Base-by-base conservation (phyloP, 2,113 vertebrate genomes). In the Lipophrys pholis region DNA sequence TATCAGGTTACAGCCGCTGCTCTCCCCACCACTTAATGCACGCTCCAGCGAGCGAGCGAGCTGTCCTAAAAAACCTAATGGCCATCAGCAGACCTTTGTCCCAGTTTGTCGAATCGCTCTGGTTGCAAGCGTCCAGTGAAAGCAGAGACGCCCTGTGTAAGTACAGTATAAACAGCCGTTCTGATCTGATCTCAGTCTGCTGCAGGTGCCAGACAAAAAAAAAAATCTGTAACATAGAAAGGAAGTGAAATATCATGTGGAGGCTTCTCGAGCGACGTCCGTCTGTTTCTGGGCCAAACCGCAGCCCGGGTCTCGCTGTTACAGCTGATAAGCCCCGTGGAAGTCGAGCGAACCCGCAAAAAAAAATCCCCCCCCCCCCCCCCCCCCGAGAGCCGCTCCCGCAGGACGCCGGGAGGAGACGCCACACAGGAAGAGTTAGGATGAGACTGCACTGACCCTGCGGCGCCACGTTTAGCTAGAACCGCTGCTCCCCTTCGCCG, bases 1-100 rank as follows among this genome's bases (percentile, higher is more conserved):
- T 86, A 90, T 92, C 90, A 91, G 86, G 87, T 91, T 92, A 90
- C 89, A 81, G n/a, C 51, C 21, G 59, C 64, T 66, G 39, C 82
- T 80, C 72, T 74, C 69, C 82, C 79, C 80, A 40, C 72, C 74
- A 43, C 86, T 89, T 87, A 88, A 88, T 84, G 87, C 81, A 81
- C 14, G 75, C 73, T 78, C 80, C 78, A 85, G 80, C 78, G 39
- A n/a, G n/a, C n/a, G n/a, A n/a, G n/a, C n/a, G n/a, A 30, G 67
- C 76, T 48, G 81, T 73, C 78, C 76, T 73, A 71, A 85, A 90
- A 89, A 83, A 75, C 76, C 87, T 76, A 74, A 84, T 79, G 86
- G 80, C 70, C 80, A 69, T 73, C 64, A 86, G 73, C 43, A 10
- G 78, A 88, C 80, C 75, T 83, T 83, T 87, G 79, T 87, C 81